These are phyloP conservation scores for Amiota minor DNA, from an alignment of 2,888 invertebrate species.

Conservation along the genomic window DNA sequence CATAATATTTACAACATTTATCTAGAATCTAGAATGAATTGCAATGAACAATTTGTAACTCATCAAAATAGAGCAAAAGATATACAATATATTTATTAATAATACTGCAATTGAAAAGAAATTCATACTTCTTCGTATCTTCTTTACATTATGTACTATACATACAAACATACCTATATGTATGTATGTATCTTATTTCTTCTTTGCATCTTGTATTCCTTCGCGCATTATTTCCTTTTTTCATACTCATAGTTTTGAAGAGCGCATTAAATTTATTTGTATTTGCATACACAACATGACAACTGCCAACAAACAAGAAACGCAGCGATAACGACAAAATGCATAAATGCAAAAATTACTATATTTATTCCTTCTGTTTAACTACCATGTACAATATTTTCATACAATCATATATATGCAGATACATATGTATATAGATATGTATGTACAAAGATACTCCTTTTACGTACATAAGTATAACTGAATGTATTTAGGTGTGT, in stretches of 20 bases:
- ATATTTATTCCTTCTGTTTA: not conserved
- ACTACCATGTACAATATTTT: not conserved
- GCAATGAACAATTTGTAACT: not conserved
- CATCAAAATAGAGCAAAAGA: not conserved
- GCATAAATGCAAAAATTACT: slow-evolving; percentile 7
- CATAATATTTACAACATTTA: too few relatives aligned
- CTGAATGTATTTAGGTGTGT: slow-evolving; percentile 10
- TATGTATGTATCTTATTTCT: not conserved
- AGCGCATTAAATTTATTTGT: slow-evolving; percentile 57
- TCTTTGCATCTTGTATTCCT: not conserved
- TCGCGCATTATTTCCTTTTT: slow-evolving; percentile 18
- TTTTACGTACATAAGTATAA: not conserved
- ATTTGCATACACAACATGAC: slow-evolving; percentile 55
- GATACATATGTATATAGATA: slow-evolving; percentile 29
- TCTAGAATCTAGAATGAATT: not conserved
- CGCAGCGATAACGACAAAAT: slow-evolving; percentile 25
- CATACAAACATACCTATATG: not conserved
- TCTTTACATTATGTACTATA: not conserved
- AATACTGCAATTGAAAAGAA: not conserved
- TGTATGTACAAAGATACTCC: slow-evolving; percentile 1
- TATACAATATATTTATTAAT: not conserved
- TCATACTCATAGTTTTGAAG: slow-evolving; percentile 34
- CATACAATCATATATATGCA: slow-evolving; percentile 23
- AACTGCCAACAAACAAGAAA: slow-evolving; percentile 36
- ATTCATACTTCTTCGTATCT: too few relatives aligned